Evolutionary conservation across 2,888 invertebrate genomes (phyloP), one percentile per base, ranked within the genome.

Genomic region (Chalcis sispes): DNA sequence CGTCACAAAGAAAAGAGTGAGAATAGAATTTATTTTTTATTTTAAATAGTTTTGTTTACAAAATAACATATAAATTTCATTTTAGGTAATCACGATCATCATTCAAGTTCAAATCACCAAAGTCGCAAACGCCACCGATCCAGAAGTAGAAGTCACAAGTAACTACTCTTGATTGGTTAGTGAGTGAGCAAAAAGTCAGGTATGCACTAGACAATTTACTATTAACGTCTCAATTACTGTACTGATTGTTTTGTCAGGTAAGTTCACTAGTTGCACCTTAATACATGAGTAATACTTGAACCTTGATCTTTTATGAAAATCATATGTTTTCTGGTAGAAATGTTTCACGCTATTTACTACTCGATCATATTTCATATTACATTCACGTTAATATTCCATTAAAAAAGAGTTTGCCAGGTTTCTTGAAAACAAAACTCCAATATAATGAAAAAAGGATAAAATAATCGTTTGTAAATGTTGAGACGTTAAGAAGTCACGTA

Each of bases 151-250:
- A 88, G 88, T 89, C 88, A 84, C 88, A 88, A 88, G 87, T 88
- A 89, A 88, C 88, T 85, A 87, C 86, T 85, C 88, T 88, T 88
- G 88, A 88, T 88, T 88, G 88, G 88, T 89, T 89, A 89, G 88
- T 89, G 88, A 88, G 87, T 88, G 88, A 87, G 87, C 86, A 87
- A 81, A 84, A 82, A 87, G 79, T 85, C 88, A 89, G 88, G 88
- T 89, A 89, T 88, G 88, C 87, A 89, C 84, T 84, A 87, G 85
- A 85, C 81, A 82, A 83, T 80, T 85, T 85, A 87, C 82, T 84
- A 83, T 87, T 85, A 86, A 86, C 88, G 85, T 88, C 87, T 86
- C 88, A 89, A 87, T 88, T 85, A 87, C 85, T 87, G 84, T 88
- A 87, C 88, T 87, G 88, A 86, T 88, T 86, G 82, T 85, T 82